A percentile compares a stretch with the other conserved stretches of the same genome.
phyloP scores from a whole-genome alignment of 2,888 invertebrate species.

The Lasioglossum pauxillum region DNA sequence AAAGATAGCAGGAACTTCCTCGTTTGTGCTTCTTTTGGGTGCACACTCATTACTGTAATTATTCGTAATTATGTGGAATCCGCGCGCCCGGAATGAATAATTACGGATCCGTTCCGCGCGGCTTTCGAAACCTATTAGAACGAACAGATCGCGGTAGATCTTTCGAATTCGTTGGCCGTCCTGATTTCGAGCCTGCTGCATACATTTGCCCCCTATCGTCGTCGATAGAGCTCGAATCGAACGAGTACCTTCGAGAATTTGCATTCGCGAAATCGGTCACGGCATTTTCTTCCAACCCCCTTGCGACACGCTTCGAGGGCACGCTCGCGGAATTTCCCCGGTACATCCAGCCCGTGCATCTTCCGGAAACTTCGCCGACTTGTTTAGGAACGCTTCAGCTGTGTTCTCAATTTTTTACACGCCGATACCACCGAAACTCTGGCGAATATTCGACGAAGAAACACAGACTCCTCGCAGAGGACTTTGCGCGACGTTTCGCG shows the following conservation, averaged over 20 bases:
- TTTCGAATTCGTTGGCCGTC: neutral
- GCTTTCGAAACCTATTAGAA: slow-evolving; percentile 15
- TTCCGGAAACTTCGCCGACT: neutral
- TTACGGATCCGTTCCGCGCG: slow-evolving; percentile 7
- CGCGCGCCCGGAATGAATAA: slow-evolving; percentile 8
- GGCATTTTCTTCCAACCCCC: neutral
- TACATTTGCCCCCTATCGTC: neutral
- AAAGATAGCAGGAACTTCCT: neutral
- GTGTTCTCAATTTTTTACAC: neutral
- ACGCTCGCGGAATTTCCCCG: neutral
- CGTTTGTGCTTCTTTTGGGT: neutral
- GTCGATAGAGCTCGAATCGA: neutral
- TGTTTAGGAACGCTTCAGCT: neutral
- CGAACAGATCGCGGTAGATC: slow-evolving; percentile 8
- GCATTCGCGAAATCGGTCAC: neutral
- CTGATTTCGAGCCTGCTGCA: neutral
- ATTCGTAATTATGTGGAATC: slow-evolving; percentile 20
- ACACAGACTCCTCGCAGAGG: neutral
- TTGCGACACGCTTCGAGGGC: neutral
- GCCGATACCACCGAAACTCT: neutral
- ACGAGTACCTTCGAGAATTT: neutral
- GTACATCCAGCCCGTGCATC: neutral
- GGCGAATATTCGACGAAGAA: neutral
- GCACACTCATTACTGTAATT: neutral
- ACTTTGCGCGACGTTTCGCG: too few relatives aligned